Conservation (phyloP, 2,888 invertebrate genomes). For the Brenthis ino region DNA sequence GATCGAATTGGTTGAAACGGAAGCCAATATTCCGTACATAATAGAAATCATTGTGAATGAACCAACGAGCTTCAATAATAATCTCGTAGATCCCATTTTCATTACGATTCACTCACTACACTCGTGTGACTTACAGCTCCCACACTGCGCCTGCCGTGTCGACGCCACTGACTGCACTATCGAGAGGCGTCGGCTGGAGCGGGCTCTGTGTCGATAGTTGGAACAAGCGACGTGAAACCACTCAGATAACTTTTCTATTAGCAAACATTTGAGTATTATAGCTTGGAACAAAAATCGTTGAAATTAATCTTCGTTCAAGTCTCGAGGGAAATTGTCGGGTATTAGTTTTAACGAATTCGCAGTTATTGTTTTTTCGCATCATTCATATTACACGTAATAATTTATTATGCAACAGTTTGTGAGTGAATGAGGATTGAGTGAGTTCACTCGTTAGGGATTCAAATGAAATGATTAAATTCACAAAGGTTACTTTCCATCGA, state of each 20-base stretch:
- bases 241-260: constrained; percentile 2
- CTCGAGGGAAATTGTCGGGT: too few relatives aligned
- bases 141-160: neutral
- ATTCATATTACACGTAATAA: too few relatives aligned
- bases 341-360: too few relatives aligned
- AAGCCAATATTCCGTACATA: constrained; percentile 23
- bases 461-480: too few relatives aligned
- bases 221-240: neutral
- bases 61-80: constrained; percentile 6
- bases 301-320: too few relatives aligned
- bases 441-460: too few relatives aligned
- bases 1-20: constrained; percentile 6
- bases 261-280: neutral
- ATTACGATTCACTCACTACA: constrained; percentile 3
- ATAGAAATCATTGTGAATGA: constrained; percentile 20
- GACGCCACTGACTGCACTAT: neutral
- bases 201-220: neutral
- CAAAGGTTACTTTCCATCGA: too few relatives aligned
- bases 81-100: constrained; percentile 13
- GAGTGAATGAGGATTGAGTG: too few relatives aligned
- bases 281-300: too few relatives aligned
- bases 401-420: too few relatives aligned
- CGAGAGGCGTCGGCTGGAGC: neutral
- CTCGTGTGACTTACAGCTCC: neutral
- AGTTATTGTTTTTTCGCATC: too few relatives aligned